Evolutionary conservation across 2,797 vertebrate species (phyloP).

Genomic region (Moxostoma hubbsi): DNA sequence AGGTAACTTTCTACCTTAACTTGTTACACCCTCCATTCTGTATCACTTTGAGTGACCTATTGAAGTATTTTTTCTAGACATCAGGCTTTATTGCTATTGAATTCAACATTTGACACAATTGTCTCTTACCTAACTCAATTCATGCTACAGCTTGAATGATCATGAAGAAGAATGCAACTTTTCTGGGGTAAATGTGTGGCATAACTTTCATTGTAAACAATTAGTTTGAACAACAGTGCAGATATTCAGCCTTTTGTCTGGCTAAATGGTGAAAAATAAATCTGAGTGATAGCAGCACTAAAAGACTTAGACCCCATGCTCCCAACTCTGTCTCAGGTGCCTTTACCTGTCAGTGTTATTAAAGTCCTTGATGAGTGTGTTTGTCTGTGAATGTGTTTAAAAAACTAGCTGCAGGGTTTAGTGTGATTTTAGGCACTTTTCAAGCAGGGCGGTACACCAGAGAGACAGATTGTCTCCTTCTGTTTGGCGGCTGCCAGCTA

Average conservation of each 20-base stretch:
- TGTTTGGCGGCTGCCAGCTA: constrained; percentile 52
- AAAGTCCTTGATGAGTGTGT: constrained; percentile 35
- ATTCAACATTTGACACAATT: background rate
- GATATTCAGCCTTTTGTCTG: constrained; percentile 19
- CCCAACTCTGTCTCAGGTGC: constrained; percentile 20
- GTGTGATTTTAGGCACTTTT: constrained; percentile 40
- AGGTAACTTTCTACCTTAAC: too few relatives aligned
- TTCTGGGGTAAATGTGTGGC: background rate
- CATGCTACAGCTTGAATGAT: background rate
- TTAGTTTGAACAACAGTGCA: constrained; percentile 25
- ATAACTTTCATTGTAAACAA: constrained; percentile 7
- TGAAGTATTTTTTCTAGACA: background rate
- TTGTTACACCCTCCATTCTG: background rate
- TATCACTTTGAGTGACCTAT: background rate
- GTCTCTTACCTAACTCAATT: background rate
- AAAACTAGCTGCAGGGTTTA: constrained; percentile 45
- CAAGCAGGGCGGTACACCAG: constrained; percentile 40
- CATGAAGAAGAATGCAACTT: background rate
- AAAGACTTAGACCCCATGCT: constrained; percentile 3
- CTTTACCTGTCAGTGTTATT: constrained; percentile 36
- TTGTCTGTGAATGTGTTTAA: constrained; percentile 36
- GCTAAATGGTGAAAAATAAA: constrained; percentile 24
- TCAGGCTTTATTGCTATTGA: background rate
- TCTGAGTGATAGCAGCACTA: background rate
- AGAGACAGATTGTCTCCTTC: constrained; percentile 56